Evolutionary conservation across 2,888 invertebrate species (phyloP), one percentile per base, ranked within the genome.

Genomic region (Apotomis capreana): DNA sequence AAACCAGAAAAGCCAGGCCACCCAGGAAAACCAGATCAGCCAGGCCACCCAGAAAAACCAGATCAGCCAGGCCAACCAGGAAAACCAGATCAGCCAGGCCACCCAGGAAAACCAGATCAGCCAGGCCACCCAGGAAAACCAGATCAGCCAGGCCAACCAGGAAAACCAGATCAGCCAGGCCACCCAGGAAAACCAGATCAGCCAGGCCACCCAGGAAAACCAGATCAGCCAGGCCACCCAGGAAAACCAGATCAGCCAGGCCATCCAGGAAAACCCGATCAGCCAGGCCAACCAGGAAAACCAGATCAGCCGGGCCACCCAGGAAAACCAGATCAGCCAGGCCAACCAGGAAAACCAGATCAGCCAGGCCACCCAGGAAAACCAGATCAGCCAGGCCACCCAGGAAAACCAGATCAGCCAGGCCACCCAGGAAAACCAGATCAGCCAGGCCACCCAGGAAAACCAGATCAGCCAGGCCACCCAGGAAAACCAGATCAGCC

Each of bases 61-160:
- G 59, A 8, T 5, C 36, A 40, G 0, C 64, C 65, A 13, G 46
- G 10, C n/a, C n/a, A n/a, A n/a, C n/a, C n/a, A n/a, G n/a, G n/a
- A n/a, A n/a, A n/a, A n/a, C n/a, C n/a, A n/a, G n/a, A n/a, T 0
- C 12, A 55, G 10, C 55, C 44, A 49, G 55, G 4, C 8, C 5
- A 46, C 3, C 70, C 70, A n/a, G 67, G 36, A 10, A 5, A 44
- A 55, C 58, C 59, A 68, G 59, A 61, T 12, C 6, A 15, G 26
- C 26, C 26, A 26, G 26, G 26, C 26, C 26, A 26, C 26, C 26
- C 26, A 26, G 26, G 15, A 6, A 1, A 46, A 12, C 49, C 57
- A 9, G 52, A 9, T 1, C 36, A 37, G 3, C 54, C 55, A 26
- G n/a, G n/a, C n/a, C n/a, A n/a, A n/a, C n/a, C n/a, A n/a, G n/a